These are phyloP conservation scores for Falcaria lacertinaria DNA, from an alignment of 2,888 invertebrate genomes.

Conservation along the genomic window DNA sequence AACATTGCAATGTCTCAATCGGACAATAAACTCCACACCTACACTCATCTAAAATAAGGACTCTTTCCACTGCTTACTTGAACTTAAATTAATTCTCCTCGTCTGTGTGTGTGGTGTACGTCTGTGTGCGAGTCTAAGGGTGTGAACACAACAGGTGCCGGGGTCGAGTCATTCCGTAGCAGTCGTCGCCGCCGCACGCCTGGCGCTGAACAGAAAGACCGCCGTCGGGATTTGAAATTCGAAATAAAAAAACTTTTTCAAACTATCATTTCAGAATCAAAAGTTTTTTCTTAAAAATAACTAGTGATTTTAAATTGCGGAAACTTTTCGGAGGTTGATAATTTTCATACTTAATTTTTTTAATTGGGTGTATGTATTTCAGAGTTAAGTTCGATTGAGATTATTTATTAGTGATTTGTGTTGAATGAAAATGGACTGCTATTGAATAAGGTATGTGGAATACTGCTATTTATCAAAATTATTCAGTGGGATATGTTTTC, in stretches of 20 bases:
- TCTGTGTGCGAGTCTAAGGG: slow-evolving; percentile 15
- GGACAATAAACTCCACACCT: not conserved
- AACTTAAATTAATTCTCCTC: slow-evolving; percentile 15
- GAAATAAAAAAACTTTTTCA: slow-evolving; percentile 17
- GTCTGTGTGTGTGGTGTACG: slow-evolving; percentile 4
- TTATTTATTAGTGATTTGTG: slow-evolving; percentile 1
- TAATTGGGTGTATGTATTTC: no score
- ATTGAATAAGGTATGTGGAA: not conserved
- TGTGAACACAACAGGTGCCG: slow-evolving; percentile 62
- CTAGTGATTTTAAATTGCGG: slow-evolving; percentile 3
- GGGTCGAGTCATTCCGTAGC: slow-evolving; percentile 42
- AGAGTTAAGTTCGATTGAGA: no score
- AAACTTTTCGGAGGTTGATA: no score
- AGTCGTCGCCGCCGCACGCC: slow-evolving; percentile 47
- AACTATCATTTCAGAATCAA: not conserved
- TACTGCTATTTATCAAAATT: no score
- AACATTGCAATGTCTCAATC: not conserved
- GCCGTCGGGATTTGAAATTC: slow-evolving; percentile 8
- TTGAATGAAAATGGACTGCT: not conserved
- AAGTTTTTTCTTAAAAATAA: not conserved
- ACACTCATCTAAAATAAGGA: slow-evolving; percentile 10
- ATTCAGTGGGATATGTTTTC: no score
- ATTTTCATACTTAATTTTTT: no score
- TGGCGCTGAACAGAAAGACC: slow-evolving; percentile 10
- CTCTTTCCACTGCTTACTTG: slow-evolving; percentile 7